Base-by-base conservation (phyloP, 1,140 invertebrate genomes). In the Cydia strobilella region DNA sequence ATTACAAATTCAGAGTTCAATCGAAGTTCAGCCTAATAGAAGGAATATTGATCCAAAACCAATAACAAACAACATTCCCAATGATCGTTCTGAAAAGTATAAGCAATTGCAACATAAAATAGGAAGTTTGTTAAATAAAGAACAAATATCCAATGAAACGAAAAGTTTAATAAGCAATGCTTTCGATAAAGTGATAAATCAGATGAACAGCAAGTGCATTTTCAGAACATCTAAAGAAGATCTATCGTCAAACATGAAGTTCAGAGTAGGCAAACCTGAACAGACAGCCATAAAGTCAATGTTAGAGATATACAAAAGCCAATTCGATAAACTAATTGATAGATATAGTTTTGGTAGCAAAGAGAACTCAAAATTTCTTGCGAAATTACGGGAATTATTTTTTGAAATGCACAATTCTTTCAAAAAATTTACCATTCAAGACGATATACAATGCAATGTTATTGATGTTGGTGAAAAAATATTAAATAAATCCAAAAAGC, bases 21-120 rank as follows among this genome's bases (percentile, higher is more conserved):
- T 2, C 2, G 54, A 59, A 59, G 5, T 18, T 18, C n/a, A 54
- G 1, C 51, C 15, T 18, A 54, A 54, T 3, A 54, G 51, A 54
- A 54, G 51, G 51, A 20, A 54, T 20, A 23, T 23, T 23, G 51
- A 59, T 20, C 18, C n/a, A 59, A 59, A 59, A 23, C 18, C 20
- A 59, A 59, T 23, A 59, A 23, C 7, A n/a, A n/a, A 0, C n/a
- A 51, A 51, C 48, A 7, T 51, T n/a, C 6, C 18, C 2, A n/a
- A 23, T 23, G 54, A 59, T 2, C 54, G 54, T 7, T 59, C n/a
- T 12, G 54, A n/a, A 23, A 86, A 77, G 62, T 91, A 86, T 72
- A 86, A 85, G 72, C 78, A 77, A 51, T 39, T 90, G 13, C 82
- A 81, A 72, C 66, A 81, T 2, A 82, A 84, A 69, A 90, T 91